Evolutionary conservation across 2,113 vertebrate species (phyloP).

Genomic region (Apodemus speciosus): DNA sequence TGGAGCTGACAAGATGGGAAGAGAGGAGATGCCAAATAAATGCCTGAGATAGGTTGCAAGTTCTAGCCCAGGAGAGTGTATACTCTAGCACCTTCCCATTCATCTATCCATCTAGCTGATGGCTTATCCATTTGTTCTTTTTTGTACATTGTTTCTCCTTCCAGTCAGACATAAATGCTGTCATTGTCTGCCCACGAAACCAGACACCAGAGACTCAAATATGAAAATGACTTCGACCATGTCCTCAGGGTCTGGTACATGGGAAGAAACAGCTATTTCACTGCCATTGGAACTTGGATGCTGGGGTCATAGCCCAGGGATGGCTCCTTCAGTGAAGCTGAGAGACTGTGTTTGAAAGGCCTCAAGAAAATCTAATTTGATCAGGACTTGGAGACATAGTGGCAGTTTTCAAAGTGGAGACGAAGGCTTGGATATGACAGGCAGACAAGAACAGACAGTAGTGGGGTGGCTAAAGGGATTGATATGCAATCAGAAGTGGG

Average conservation of each 20-base stretch:
- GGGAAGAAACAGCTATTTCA: not conserved
- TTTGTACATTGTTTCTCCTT: not conserved
- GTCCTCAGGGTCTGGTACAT: not conserved
- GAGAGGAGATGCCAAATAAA: not conserved
- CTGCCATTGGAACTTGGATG: not conserved
- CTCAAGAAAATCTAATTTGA: not conserved
- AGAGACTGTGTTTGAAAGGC: not conserved
- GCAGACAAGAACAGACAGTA: not conserved
- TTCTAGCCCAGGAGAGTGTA: not conserved
- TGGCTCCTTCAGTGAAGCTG: not conserved
- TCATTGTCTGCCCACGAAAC: not conserved
- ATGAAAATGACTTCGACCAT: not conserved
- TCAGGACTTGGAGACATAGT: not conserved
- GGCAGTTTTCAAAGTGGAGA: not conserved
- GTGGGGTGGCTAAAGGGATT: not conserved
- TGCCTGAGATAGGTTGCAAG: not conserved
- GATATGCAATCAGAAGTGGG: not conserved
- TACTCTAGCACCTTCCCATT: not conserved
- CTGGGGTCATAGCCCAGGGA: not conserved
- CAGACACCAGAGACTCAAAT: not conserved
- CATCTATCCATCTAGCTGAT: not conserved
- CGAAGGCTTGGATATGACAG: not conserved
- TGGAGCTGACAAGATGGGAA: not conserved
- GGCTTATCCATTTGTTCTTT: conserved; percentile 4
- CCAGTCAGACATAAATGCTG: not conserved